A percentile compares a stretch with the other conserved stretches of the same genome.
These are phyloP conservation scores for Lordiphosa andalusiaca DNA, from an alignment of 2,888 invertebrate genomes.

Conservation along the genomic window DNA sequence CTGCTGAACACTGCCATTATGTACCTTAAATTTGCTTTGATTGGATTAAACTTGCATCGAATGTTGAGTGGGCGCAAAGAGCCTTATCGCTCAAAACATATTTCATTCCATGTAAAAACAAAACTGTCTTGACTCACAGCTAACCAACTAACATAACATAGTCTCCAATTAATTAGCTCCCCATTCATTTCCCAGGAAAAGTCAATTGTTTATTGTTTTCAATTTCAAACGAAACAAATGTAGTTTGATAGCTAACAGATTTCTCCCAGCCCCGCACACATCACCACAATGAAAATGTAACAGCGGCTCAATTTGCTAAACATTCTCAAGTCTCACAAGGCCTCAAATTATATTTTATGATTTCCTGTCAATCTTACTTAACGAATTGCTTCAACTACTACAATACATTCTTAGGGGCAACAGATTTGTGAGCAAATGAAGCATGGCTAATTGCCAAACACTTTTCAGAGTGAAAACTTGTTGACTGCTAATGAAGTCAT, in stretches of 20 bases:
- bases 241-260: conserved; percentile 9
- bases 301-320: conserved; percentile 47
- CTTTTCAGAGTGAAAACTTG: conserved; percentile 43
- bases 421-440: conserved; percentile 63
- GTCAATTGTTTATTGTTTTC: conserved; percentile 7
- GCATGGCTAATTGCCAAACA: conserved; percentile 67
- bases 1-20: too few species aligned
- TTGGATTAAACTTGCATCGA: too few species aligned
- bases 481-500: conserved; percentile 69
- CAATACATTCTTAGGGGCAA: conserved; percentile 22
- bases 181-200: too few species aligned
- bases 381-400: conserved; percentile 48
- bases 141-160: too few species aligned
- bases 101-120: too few species aligned
- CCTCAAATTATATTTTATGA: conserved; percentile 65
- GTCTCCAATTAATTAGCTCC: too few species aligned
- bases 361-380: conserved; percentile 70
- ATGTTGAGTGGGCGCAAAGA: too few species aligned
- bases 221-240: conserved; percentile 10
- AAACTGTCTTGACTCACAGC: too few species aligned
- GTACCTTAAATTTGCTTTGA: too few species aligned
- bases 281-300: not conserved
- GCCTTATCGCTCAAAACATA: too few species aligned
- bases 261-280: conserved; percentile 12
- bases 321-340: conserved; percentile 41